Percentiles rank a stretch among this genome's conserved stretches.
Conservation (phyloP, 2,113 vertebrate species). For the Centropus unirufus region DNA sequence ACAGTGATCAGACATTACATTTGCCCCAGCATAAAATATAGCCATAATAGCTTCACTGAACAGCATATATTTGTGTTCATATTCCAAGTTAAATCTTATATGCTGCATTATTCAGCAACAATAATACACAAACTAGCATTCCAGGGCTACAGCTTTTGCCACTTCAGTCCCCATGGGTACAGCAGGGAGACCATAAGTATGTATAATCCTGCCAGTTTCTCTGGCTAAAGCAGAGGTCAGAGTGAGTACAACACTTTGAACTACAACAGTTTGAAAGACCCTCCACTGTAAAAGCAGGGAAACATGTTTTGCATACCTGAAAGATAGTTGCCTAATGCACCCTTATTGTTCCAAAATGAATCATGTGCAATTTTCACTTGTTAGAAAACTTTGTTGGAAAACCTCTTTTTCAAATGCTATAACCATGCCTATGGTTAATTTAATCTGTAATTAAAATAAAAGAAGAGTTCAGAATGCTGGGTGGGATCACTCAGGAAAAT, state of each 20-base stretch:
- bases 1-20: neutral
- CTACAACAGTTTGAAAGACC: neutral
- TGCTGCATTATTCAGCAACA: rapidly evolving
- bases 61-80: neutral
- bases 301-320: rapidly evolving
- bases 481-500: neutral
- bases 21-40: rapidly evolving
- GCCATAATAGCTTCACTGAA: neutral
- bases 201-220: neutral
- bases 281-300: neutral
- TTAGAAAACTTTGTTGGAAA: neutral
- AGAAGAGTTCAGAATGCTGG: neutral
- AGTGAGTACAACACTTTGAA: neutral
- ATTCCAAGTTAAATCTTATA: neutral
- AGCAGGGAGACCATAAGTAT: neutral
- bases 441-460: neutral
- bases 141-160: neutral
- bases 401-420: neutral
- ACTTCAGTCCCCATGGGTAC: neutral
- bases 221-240: neutral
- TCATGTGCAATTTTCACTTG: rapidly evolving
- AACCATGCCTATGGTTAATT: neutral
- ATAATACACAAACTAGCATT: neutral
- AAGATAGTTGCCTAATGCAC: neutral
- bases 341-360: neutral